Base-by-base conservation (phyloP, 2,797 vertebrate species). In the Acanthornis magna region DNA sequence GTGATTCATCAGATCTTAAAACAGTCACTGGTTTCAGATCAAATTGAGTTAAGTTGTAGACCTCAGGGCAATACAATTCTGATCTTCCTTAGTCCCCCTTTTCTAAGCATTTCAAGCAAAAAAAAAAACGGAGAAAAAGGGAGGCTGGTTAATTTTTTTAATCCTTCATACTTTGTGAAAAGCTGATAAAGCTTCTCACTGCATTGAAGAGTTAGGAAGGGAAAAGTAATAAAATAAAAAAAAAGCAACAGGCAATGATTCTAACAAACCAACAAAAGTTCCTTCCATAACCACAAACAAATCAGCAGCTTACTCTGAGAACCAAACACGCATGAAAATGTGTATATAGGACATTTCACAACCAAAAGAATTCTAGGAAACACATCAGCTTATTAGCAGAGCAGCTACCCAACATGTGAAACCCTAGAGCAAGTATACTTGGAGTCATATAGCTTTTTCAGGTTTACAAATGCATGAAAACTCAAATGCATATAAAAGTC, bases 1-100 rank as follows among this genome's bases (percentile, higher is more conserved):
- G 38, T 25, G 43, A 92, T 72, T 73, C 62, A 72, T 54, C 55
- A 42, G 10, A 62, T 75, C 89, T 76, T 88, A 91, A 90, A 95
- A 77, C 78, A 94, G 75, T 72, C 61, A 85, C 47, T 58, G 58
- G 30, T 88, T 85, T 91, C 83, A 91, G 48, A 95, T 53, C 36
- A n/a, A 87, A 50, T 77, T 51, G 83, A 88, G 43, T 42, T 51
- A 83, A 88, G 43, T 42, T 66, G 42, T 11, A 92, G 47, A 78
- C 48, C 76, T 78, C 5, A 1, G 34, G 73, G 34, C 51, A 93
- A 70, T 34, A 73, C 21, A 87, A 50, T 86, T 73, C n/a, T 65
- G 47, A 13, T 89, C 54, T 36, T 92, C 53, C 8, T 74, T 38
- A 70, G 53, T 34, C 17, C 29, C n/a, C n/a, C 8, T 55, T 61